Conservation (phyloP, 2,797 vertebrate species). For the Falco cherrug region DNA sequence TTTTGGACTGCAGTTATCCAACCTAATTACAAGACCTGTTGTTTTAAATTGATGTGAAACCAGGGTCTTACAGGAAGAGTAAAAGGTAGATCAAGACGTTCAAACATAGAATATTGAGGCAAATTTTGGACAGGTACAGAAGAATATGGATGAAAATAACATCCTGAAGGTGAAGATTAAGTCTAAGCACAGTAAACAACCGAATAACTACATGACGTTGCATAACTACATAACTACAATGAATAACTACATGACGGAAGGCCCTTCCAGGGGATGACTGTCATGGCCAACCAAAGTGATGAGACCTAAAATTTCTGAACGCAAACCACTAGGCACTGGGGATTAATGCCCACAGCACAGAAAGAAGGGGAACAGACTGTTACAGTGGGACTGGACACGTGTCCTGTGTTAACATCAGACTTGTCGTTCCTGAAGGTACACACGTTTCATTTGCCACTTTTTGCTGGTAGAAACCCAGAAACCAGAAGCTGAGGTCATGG, state of each 20-base stretch:
- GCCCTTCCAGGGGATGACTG: not conserved
- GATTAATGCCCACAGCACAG: not conserved
- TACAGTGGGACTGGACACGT: not conserved
- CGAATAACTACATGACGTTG: accelerated
- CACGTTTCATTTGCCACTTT: not conserved
- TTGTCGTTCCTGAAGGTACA: not conserved
- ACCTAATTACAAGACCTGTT: not conserved
- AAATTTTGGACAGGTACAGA: not conserved
- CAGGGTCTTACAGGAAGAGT: not conserved
- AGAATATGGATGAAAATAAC: not conserved
- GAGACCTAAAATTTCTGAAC: not conserved
- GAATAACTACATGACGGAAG: not conserved
- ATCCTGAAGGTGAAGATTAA: not conserved
- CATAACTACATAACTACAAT: not conserved
- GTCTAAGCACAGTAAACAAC: not conserved
- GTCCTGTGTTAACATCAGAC: not conserved
- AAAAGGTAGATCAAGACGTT: not conserved
- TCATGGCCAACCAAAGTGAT: not conserved
- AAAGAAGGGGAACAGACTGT: not conserved
- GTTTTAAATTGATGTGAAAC: not conserved
- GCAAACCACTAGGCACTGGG: not conserved
- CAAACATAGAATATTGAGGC: not conserved
- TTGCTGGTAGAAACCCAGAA: not conserved
- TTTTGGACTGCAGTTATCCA: conserved; percentile 2
- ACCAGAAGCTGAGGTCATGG: not conserved